Conservation (phyloP, 2,113 vertebrate species). For the Ploceus nigricollis region DNA sequence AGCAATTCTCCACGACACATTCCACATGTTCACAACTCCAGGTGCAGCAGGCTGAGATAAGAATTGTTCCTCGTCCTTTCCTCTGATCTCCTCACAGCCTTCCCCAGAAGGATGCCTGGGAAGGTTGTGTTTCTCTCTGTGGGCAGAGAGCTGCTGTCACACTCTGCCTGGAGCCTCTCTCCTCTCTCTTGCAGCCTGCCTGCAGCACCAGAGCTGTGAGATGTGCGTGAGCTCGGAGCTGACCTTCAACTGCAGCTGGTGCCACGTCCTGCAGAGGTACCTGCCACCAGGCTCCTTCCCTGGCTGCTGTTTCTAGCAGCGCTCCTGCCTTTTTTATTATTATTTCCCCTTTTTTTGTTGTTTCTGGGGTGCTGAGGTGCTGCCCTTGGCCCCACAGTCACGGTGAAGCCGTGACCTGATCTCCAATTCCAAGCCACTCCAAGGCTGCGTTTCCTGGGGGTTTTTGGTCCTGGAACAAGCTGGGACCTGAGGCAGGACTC, state of each 20-base stretch:
- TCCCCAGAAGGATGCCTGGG: too few species aligned
- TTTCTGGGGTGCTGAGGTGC: neutral
- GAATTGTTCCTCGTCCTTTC: too few species aligned
- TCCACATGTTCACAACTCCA: too few species aligned
- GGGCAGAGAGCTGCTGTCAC: too few species aligned
- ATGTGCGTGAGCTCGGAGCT: slow-evolving; percentile 80
- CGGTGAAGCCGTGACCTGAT: fast-evolving
- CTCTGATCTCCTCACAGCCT: too few species aligned
- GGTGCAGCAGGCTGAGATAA: too few species aligned
- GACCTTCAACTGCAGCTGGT: slow-evolving; percentile 90
- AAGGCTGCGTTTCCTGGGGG: fast-evolving
- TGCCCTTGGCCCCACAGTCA: fast-evolving
- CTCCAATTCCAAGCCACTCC: neutral
- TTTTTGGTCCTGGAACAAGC: neutral
- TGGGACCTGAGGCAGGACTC: neutral
- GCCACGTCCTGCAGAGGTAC: slow-evolving; percentile 91
- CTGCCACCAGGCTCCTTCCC: neutral
- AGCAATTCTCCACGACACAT: too few species aligned
- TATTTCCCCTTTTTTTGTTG: neutral
- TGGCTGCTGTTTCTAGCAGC: fast-evolving
- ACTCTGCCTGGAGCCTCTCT: neutral
- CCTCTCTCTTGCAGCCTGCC: slow-evolving; percentile 80
- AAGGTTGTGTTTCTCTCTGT: too few species aligned
- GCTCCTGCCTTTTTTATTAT: neutral
- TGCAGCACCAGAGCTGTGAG: slow-evolving; percentile 86